Evolutionary conservation across 2,888 invertebrate species (phyloP).

Genomic region (Anoplius nigerrimus): DNA sequence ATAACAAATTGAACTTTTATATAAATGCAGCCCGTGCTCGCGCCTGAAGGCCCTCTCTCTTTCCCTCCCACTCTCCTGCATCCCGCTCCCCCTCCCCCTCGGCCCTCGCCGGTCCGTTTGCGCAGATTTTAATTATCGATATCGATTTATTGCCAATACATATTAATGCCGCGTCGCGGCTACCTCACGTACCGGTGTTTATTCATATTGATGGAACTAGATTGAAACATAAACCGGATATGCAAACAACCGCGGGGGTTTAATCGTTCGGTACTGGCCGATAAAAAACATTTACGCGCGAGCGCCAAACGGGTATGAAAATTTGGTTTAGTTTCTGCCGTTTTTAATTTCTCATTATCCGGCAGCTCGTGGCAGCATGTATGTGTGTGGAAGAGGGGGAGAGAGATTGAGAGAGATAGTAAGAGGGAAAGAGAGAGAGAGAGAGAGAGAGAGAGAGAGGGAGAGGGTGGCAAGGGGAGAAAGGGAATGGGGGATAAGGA

Average conservation of each 20-base stretch:
- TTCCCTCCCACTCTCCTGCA: no score
- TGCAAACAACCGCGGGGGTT: conserved; percentile 63
- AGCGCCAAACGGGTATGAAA: not conserved
- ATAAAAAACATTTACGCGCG: conserved; percentile 19
- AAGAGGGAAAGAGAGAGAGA: no score
- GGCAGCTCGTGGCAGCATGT: no score
- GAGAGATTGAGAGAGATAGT: no score
- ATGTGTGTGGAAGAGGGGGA: no score
- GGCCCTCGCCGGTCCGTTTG: conserved; percentile 35
- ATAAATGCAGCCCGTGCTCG: conserved; percentile 58
- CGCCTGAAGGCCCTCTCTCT: conserved; percentile 20
- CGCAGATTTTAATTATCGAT: conserved; percentile 74
- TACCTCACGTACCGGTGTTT: conserved; percentile 66
- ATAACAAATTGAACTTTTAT: conserved; percentile 74
- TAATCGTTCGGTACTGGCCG: conserved; percentile 47
- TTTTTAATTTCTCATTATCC: not conserved
- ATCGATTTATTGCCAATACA: conserved; percentile 74
- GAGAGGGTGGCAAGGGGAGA: no score
- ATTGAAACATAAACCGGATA: conserved; percentile 72
- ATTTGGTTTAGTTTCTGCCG: conserved; percentile 1
- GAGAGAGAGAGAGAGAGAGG: no score
- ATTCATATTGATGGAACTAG: conserved; percentile 70
- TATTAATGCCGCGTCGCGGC: conserved; percentile 64
- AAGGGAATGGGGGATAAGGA: no score
- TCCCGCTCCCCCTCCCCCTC: conserved; percentile 12